Base-by-base conservation (phyloP, 1,140 invertebrate species). In the Nasonia giraulti region DNA sequence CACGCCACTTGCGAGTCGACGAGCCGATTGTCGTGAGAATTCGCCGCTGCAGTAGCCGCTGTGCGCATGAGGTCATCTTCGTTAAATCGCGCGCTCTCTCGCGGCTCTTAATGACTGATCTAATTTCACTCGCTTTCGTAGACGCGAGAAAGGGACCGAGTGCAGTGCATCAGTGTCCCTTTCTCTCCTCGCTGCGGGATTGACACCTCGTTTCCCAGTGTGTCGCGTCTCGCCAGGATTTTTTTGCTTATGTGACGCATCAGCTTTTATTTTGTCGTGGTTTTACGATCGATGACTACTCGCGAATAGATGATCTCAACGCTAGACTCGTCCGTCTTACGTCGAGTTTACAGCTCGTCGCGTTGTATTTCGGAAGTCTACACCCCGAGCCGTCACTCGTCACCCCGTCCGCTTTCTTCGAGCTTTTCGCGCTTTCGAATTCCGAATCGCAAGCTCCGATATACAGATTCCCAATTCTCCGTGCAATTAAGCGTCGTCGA, bases 21-120 rank as follows among this genome's bases (percentile, higher is more conserved):
- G 91, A 90, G 90, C 81, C 91, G 92, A 93, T 93, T 93, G 92
- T 91, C 92, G 92, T 93, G 92, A 93, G 92, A 93, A 93, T 92
- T 90, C 90, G 92, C 91, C 91, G 87, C 88, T 44, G 31, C 75
- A 23, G 87, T 86, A 20, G 87, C 89, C 89, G 88, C 90, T n/a
- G 90, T 2, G 27, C 27, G 27, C 91, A 92, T 93, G 92, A 93
- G 92, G 92, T 93, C 92, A 93, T 93, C 92, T 92, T 93, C 91
- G 91, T 93, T 93, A 93, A 93, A 93, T 93, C 92, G 91, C 92
- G 91, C 91, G 89, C 88, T 23, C 69, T 50, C 81, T 40, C 69
- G 79, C 55, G 55, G 55, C 89, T 89, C 91, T 92, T 92, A 92
- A 93, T 92, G 90, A 92, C 91, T 91, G 92, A 93, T 93, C 91